Conservation (phyloP, 2,113 vertebrate genomes). For the zebrafish (Danio rerio) region DNA sequence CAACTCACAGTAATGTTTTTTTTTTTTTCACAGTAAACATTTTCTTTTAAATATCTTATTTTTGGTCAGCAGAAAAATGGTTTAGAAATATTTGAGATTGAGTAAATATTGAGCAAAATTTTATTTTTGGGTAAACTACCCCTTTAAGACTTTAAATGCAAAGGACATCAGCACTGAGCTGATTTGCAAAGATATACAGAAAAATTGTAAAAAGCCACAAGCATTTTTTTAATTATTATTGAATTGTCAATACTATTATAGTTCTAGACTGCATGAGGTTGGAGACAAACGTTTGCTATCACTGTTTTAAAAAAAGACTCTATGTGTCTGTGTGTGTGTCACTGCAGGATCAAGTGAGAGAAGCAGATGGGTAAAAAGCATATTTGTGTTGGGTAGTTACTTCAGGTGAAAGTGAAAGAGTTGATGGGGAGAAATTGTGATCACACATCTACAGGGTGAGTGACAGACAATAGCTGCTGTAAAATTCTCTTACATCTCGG, state of each 20-base stretch:
- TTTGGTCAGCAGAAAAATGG: no score
- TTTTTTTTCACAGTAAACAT: no score
- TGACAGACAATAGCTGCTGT: conserved; percentile 83
- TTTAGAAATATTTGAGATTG: no score
- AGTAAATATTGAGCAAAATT: no score
- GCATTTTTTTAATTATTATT: no score
- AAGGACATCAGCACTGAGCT: neutral
- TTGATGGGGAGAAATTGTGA: conserved; percentile 76
- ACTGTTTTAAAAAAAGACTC: neutral
- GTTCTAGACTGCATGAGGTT: conserved; percentile 64
- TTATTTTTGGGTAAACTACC: no score
- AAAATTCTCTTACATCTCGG: conserved; percentile 83
- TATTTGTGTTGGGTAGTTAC: conserved; percentile 31
- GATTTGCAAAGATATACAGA: neutral
- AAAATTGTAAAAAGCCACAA: neutral
- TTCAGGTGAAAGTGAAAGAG: conserved; percentile 68
- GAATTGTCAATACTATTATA: conserved; percentile 72
- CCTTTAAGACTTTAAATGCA: neutral
- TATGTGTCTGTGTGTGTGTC: conserved; percentile 20
- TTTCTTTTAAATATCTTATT: no score
- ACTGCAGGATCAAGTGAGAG: conserved; percentile 8
- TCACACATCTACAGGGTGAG: conserved; percentile 69
- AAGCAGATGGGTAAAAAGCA: conserved; percentile 19
- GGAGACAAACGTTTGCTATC: neutral
- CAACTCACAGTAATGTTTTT: no score